Base-by-base conservation (phyloP, 2,113 vertebrate species). In the Psilopsiagon aymara region DNA sequence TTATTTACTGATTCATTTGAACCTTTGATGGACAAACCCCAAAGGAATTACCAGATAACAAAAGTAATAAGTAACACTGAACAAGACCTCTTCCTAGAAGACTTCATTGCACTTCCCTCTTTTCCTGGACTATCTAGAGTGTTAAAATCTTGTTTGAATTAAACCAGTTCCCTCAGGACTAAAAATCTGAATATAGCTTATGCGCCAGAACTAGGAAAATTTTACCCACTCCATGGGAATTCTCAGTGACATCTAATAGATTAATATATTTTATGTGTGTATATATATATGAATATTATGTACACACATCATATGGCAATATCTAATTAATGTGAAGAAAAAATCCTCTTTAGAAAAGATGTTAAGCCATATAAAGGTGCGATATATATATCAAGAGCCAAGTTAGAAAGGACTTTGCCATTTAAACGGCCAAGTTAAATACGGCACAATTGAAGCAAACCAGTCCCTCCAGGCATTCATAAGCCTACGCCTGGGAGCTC, bases 381-480 rank as follows among this genome's bases (percentile, higher is more conserved):
- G 88, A 98, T 46, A 97, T 89, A 89, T 95, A 27, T 27, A 88
- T 57, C 24, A 29, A 53, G 76, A 96, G 98, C 97, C 98, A 98
- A 98, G 90, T 97, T 67, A 75, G 77, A 94, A 95, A 96, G 60
- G 74, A 85, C 92, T 96, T 84, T 97, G 92, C 92, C 69, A 52
- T 96, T 91, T 81, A 81, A 93, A 92, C 63, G 87, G 97, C 97
- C 97, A 98, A 98, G 95, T 94, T 95, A 97, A 98, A 98, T 90
- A 98, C 25, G 37, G 68, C 76, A 93, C 91, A 96, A 90, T 19
- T 90, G 95, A 97, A 92, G 51, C 10, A 67, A 97, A 97, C 76
- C 31, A 94, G 91, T 94, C 94, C 94, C 96, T 97, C 86, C 70
- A 89, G 96, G 92, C 87, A 46, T 78, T 79, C 70, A 28, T 91